Evolutionary conservation across 2,113 vertebrate genomes (phyloP).

Genomic region (Myrmecophaga tridactyla): DNA sequence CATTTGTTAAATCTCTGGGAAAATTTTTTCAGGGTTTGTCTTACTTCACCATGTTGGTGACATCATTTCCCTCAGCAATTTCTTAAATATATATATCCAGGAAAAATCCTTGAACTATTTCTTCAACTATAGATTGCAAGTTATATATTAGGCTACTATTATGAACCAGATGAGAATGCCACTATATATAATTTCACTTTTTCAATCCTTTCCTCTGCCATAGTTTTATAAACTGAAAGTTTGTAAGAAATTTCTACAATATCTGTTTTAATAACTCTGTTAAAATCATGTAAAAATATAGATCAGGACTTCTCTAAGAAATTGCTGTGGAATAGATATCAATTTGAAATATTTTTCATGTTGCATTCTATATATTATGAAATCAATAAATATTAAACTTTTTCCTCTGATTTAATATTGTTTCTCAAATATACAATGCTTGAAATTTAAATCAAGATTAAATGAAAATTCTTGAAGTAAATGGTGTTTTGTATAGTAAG

Average conservation of each 20-base stretch:
- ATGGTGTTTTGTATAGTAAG: neutral
- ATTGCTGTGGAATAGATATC: neutral
- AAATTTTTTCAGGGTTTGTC: no score
- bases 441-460: neutral
- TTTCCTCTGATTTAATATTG: neutral
- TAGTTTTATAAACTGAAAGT: neutral
- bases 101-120: neutral
- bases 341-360: neutral
- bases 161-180: neutral
- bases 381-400: neutral
- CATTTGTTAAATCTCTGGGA: no score
- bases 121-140: neutral
- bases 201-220: neutral
- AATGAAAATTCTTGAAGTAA: neutral
- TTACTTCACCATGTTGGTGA: no score
- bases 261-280: neutral
- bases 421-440: neutral
- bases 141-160: neutral
- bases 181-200: neutral
- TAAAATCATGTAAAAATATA: neutral
- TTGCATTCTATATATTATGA: neutral
- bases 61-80: neutral
- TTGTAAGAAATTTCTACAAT: neutral
- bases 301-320: no score
- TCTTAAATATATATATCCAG: neutral